Base-by-base conservation (phyloP, 2,888 invertebrate species). In the Drosophila maculinotata region DNA sequence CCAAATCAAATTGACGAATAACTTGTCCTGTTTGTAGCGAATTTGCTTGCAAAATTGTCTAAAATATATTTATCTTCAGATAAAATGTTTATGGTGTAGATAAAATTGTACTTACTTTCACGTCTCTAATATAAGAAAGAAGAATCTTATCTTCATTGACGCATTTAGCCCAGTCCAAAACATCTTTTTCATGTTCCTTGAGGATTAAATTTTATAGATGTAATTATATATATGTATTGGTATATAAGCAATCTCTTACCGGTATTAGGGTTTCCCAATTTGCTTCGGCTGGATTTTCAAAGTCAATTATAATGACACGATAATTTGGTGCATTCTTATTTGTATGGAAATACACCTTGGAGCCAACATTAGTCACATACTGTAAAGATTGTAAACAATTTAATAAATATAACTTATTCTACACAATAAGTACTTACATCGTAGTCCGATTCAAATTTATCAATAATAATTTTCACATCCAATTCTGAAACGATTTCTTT, bases 281-380 rank as follows among this genome's bases (percentile, higher is more conserved):
- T 56, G 95, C 94, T 91, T 95, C 94, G 0, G 92, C 92, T 7
- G 94, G 94, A 88, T 95, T 93, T 67, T 94, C 91, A 59, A 97
- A 93, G 91, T 97, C 95, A 74, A 99, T 97, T 76, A 94, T 93
- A 87, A 99, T 94, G 36, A 99, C 93, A 69, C 95, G 94, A 92
- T 97, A 98, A 92, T 97, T 97, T 5, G 98, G 97, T 1, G 99
- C 97, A 91, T 97, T 94, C 91, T 97, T 96, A 92, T 99, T 99
- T 17, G 99, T 99, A 41, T 96, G 95, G 91, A 99, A 96, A 87
- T 96, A 94, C 73, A 96, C 95, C 78, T 95, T 93, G 0, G 95
- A 93, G 0, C 95, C 98, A 69, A 95, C 94, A 91, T 98, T 99
- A 20, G 98, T 97, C 14, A 99, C 93, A 90, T 98, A 99, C 96